These are phyloP conservation scores for Lycaon pictus DNA, from an alignment of 2,113 vertebrate species.

Conservation along the genomic window DNA sequence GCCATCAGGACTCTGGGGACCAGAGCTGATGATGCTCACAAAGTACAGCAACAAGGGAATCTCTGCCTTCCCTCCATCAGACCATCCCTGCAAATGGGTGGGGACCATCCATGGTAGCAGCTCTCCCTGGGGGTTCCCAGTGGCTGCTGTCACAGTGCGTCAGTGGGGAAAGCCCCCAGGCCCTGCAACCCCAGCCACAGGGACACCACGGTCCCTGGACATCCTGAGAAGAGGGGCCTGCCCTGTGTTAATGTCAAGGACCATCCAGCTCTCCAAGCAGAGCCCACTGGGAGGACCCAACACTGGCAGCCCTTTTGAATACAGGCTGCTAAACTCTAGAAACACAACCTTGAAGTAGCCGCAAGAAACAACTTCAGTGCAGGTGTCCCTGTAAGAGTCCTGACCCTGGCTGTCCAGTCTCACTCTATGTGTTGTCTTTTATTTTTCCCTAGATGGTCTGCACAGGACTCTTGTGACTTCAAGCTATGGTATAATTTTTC, in stretches of 20 bases:
- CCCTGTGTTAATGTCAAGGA: conserved; percentile 91
- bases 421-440: neutral
- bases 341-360: conserved; percentile 85
- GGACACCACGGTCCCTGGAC: conserved; percentile 91
- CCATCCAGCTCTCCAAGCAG: conserved; percentile 93
- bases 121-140: conserved; percentile 91
- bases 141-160: conserved; percentile 91
- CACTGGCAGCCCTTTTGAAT: conserved; percentile 91
- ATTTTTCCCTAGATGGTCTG: neutral
- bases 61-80: conserved; percentile 93
- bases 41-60: conserved; percentile 92
- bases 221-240: conserved; percentile 95
- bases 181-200: conserved; percentile 93
- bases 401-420: conserved; percentile 59
- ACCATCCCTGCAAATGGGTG: conserved; percentile 94
- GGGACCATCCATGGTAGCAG: conserved; percentile 87
- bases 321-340: conserved; percentile 90
- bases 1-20: conserved; percentile 86
- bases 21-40: conserved; percentile 93
- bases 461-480: neutral
- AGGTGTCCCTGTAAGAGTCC: conserved; percentile 41
- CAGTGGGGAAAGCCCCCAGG: conserved; percentile 89
- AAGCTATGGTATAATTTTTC: neutral
- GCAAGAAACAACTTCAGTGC: conserved; percentile 78
- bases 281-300: conserved; percentile 94